Evolutionary conservation across 2,113 vertebrate genomes (phyloP), one percentile per base, ranked within the genome.

Genomic region (Oostethus manadensis): DNA sequence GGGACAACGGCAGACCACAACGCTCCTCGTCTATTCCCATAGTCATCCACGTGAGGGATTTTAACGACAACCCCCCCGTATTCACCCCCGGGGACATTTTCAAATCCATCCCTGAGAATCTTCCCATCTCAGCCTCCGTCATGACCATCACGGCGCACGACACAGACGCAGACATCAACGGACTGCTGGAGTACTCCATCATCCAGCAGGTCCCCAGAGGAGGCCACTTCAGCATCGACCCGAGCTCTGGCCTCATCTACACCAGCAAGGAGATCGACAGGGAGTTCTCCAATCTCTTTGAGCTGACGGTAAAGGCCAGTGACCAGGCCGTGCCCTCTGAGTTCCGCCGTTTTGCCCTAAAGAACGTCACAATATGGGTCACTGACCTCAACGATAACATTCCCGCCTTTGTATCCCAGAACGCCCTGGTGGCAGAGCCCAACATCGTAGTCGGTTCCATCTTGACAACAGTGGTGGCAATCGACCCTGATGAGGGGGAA

Each of bases 81-180:
- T 99, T 99, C 72, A 87, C 93, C 8, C 90, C 94, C 0, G 96
- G 94, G 15, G 95, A 99, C 70, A 93, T 99, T 66, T 97, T 98
- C 70, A 96, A 97, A 57, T 96, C 97, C 7, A 93, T 99, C 46
- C 79, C 92, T 10, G 97, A 99, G 88, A 98, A 99, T 5, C 57
- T 98, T 40, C 94, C 95, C 38, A 55, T 97, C 20, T 91, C 94
- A 1, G 92, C 91, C 1, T 96, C 94, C 1, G 91, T 99, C 35
- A 68, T 98, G 85, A 91, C 92, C 0, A 91, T 98, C 48, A 89
- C 88, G 1, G 97, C 97, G 26, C 91, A 91, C 0, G 97, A 99
- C 76, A 96, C 96, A 0, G 97, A 99, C 0, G 94, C 96, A 0
- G 96, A 98, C 72, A 97, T 98, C 53, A 99, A 99, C 0, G 97